Evolutionary conservation across 2,797 vertebrate genomes (phyloP).

Genomic region (Rhynchotus rufescens): DNA sequence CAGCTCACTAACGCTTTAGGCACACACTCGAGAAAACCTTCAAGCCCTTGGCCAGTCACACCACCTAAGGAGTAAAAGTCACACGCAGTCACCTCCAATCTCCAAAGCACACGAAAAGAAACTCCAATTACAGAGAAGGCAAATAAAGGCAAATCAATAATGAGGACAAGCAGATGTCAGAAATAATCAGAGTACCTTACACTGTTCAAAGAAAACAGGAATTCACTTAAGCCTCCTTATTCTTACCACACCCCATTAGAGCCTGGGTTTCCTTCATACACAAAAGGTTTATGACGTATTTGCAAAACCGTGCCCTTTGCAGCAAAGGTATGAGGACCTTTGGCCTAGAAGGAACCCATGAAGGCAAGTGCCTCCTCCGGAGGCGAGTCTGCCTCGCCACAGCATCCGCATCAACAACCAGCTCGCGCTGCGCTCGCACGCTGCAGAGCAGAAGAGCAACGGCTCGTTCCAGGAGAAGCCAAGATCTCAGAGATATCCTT

Average conservation of each 20-base stretch:
- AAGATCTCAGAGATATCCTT: not conserved
- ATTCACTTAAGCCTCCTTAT: not conserved
- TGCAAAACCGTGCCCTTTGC: not conserved
- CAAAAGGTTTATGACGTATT: not conserved
- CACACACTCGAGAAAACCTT: not conserved
- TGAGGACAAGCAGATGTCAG: not conserved
- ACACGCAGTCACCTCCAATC: not conserved
- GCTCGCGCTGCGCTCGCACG: not conserved
- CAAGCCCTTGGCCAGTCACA: not conserved
- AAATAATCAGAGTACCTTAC: not conserved
- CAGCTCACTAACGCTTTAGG: not conserved
- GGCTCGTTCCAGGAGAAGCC: not conserved
- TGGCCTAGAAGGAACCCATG: not conserved
- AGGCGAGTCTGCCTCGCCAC: not conserved
- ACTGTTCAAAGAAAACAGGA: not conserved
- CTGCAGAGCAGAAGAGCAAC: not conserved
- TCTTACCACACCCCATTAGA: not conserved
- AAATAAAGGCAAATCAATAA: slow-evolving; percentile 24
- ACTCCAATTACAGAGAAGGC: not conserved
- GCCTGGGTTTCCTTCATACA: rapidly evolving
- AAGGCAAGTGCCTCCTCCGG: not conserved
- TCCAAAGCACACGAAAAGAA: not conserved
- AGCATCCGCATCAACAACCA: not conserved
- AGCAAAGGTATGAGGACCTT: not conserved
- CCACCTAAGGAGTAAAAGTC: not conserved